These are phyloP conservation scores for Clepsis dumicolana DNA, from an alignment of 2,888 invertebrate species.

Conservation along the genomic window DNA sequence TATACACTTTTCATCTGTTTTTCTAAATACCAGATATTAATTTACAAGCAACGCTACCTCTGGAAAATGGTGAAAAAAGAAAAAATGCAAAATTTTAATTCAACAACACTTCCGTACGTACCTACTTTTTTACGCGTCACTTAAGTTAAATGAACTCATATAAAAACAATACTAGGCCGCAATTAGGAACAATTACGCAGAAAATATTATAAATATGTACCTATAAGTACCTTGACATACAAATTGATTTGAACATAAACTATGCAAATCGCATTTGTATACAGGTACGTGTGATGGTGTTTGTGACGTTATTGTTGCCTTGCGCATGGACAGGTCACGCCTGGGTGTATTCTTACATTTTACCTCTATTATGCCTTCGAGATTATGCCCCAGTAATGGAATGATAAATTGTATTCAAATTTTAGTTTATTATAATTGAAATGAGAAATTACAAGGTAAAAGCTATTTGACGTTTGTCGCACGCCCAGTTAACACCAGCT, in stretches of 20 bases:
- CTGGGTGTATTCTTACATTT: slow-evolving; percentile 27
- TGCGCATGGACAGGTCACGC: slow-evolving; percentile 30
- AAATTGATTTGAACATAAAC: slow-evolving; percentile 25
- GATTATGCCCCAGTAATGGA: slow-evolving; percentile 6
- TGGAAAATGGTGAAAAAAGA: too few species aligned
- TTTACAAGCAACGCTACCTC: too few species aligned
- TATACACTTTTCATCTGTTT: too few species aligned
- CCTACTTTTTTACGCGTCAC: neutral
- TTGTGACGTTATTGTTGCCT: slow-evolving; percentile 8
- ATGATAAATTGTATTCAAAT: slow-evolving; percentile 10
- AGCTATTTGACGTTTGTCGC: neutral
- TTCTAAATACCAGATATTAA: too few species aligned
- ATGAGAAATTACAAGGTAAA: slow-evolving; percentile 2
- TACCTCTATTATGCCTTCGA: neutral
- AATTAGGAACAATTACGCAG: slow-evolving; percentile 4
- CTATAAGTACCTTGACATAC: slow-evolving; percentile 8
- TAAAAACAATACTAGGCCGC: neutral
- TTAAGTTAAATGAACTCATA: neutral
- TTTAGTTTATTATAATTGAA: slow-evolving; percentile 9
- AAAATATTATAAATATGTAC: slow-evolving; percentile 5
- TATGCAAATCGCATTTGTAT: slow-evolving; percentile 23
- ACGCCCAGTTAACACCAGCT: neutral
- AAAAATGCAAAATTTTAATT: neutral
- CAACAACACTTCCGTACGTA: neutral
- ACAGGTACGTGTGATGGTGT: slow-evolving; percentile 14